Base-by-base conservation (phyloP, 1,140 invertebrate species). In the Oscheius sp. region DNA sequence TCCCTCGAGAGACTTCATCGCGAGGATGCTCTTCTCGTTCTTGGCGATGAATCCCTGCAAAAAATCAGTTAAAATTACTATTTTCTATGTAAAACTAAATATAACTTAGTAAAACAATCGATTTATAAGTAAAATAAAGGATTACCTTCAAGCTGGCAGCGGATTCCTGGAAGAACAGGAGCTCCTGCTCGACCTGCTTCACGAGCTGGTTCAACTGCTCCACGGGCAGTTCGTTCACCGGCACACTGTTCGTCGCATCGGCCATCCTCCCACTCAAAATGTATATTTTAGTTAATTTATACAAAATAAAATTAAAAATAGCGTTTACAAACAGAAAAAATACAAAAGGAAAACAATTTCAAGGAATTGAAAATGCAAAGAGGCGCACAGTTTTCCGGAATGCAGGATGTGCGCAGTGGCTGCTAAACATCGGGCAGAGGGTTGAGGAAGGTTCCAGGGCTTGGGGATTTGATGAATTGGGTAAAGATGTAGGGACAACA, bases 1-100 rank as follows among this genome's bases (percentile, higher is more conserved):
- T 4, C 31, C 52, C 10, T 62, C 45, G 2, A 71, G 34, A 34
- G 45, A 42, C 1, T 65, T 38, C 29, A 71, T 29, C 2, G 69
- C 69, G 3, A 42, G 23, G 28, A 71, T 64, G 26, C 69, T 71
- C 45, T 71, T 71, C n/a, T 71, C 69, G 29, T 71, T 71, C 26
- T 58, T 32, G 2, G 38, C 15, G 2, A 71, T 2, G 32, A 71
- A 42, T 18, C 2, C 31, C 69, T 71, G 36, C 7, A 71, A 49
- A 62, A 45, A 38, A 20, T 49, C 49, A 42, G 38, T 59, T 10
- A 59, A 26, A 29, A 10, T 63, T 32, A 63, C 31, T 7, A 36
- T 32, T 42, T 4, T 55, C 34, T 26, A 35, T 65, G 7, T n/a
- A 49, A 55, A 52, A 55, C 59, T 20, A 36, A 62, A 4, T 18